Evolutionary conservation across 1,140 invertebrate species (phyloP), one percentile per base, ranked within the genome.

Genomic region (Megathymus violae): DNA sequence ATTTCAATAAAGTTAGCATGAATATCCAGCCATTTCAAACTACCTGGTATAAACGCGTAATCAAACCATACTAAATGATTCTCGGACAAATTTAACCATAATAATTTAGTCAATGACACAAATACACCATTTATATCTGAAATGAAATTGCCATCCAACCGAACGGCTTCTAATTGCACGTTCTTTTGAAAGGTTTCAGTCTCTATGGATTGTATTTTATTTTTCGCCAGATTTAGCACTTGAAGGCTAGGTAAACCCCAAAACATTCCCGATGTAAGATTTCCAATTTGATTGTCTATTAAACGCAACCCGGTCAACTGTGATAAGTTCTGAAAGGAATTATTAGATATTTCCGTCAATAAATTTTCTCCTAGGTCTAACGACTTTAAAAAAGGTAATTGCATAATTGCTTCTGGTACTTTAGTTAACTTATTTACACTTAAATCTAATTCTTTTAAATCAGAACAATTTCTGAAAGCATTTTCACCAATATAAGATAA

Each of bases 61-160:
- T 97, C 96, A 80, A 97, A 97, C 92, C 94, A 94, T 11, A 94
- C 93, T 69, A 97, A 92, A 80, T 94, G 93, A 87, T 97, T 97
- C 88, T 96, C 96, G 7, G 95, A 96, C 62, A 97, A 93, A 92
- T 97, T 97, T 9, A 97, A 82, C 95, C 96, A 97, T 59, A 96
- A 89, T 47, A 97, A 89, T 64, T 94, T 95, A 3, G 94, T 93
- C 34, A 96, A 91, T 40, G 95, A 94, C 15, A 93, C 93, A 78
- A 97, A 97, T 43, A 96, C 93, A 1, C 94, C 94, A 68, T 94
- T 95, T 71, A 97, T 95, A 77, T 96, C 95, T 52, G 94, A 93
- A 62, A 97, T 91, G 50, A 94, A 92, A 89, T 97, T 97, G 58
- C 94, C 94, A 77, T 97, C 96, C 41, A 97, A 77, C 1, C 96